Base-by-base conservation (phyloP, 2,113 vertebrate species). In the Gallinago jamesoni region DNA sequence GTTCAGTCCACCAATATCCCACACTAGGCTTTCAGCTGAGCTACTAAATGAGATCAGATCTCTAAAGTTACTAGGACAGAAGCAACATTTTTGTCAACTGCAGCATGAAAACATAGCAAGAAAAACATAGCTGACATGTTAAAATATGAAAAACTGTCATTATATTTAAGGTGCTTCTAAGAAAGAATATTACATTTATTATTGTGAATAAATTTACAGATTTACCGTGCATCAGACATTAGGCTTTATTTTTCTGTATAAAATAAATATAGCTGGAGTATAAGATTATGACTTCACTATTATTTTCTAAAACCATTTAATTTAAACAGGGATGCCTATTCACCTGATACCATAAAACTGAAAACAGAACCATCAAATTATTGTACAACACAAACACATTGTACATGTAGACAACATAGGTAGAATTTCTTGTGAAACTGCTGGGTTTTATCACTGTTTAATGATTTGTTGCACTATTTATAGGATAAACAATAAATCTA, bases 401-500 rank as follows among this genome's bases (percentile, higher is more conserved):
- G 66, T 45, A 47, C 19, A 27, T 45, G 27, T 60, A 80, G 75
- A 83, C 41, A 84, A 91, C 69, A 94, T 68, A 97, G 95, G 96
- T 96, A 96, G 95, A 96, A 48, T 90, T 94, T 62, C 93, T 90
- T 73, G 85, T 83, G 69, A 94, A 92, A 94, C 87, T 37, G 93
- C 95, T 97, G 95, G 93, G 57, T 94, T 96, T 98, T 97, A 96
- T 98, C 98, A 97, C 96, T 98, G 97, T 97, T 97, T 97, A 98
- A 98, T 97, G 97, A 98, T 98, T 98, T 98, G 97, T 98, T 98
- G 95, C 97, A 96, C 97, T 98, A 97, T 98, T 98, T 98, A 98
- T 97, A 98, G 96, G 97, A 98, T 98, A 98, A 98, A 98, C 97
- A 98, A 98, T 98, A 98, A 98, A 98, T 98, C 97, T 97, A 97